Base-by-base conservation (phyloP, 2,797 vertebrate species). In the Lateolabrax maculatus region DNA sequence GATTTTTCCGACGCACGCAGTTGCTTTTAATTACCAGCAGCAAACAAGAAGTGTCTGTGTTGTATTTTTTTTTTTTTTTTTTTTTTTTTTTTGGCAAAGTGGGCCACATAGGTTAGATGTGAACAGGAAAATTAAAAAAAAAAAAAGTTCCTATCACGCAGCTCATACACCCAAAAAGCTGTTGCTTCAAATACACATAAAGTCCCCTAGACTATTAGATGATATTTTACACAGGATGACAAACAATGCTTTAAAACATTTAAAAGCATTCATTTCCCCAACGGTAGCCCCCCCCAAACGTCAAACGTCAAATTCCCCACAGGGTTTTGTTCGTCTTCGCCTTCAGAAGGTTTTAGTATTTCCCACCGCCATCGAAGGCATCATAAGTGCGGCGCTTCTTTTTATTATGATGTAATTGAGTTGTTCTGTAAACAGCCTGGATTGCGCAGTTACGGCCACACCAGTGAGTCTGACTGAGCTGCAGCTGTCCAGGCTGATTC, bases 301-400 rank as follows among this genome's bases (percentile, higher is more conserved):
- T 83, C 77, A 83, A 71, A 77, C 12, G 43, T 44, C 60, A 83
- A 88, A 85, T 86, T 89, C 68, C 88, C 84, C 77, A 49, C 3
- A 16, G 52, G 13, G 48, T 53, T 61, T 51, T 73, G 8, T 29
- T 37, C 11, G 16, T 29, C 16, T 6, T 39, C 27, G 10, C 31
- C n/a, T n/a, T 27, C 2, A 3, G 10, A 12, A 21, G 13, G 11
- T 21, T 0, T 23, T 36, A 1, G 8, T 39, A 71, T 85, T 75
- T 72, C 79, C 85, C 41, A 65, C 0, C 18, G 18, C 4, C 0
- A 0, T 72, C n/a, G 80, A 90, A 89, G 27, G 81, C 86, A 82
- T 39, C 88, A 53, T 25, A 4, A n/a, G 0, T 5, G 23, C 31
- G n/a, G 9, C 37, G 13, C 25, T 13, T 23, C 23, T 46, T 3